phyloP scores from a whole-genome alignment of 2,797 vertebrate genomes.

The Philypnodon macrostomus region DNA sequence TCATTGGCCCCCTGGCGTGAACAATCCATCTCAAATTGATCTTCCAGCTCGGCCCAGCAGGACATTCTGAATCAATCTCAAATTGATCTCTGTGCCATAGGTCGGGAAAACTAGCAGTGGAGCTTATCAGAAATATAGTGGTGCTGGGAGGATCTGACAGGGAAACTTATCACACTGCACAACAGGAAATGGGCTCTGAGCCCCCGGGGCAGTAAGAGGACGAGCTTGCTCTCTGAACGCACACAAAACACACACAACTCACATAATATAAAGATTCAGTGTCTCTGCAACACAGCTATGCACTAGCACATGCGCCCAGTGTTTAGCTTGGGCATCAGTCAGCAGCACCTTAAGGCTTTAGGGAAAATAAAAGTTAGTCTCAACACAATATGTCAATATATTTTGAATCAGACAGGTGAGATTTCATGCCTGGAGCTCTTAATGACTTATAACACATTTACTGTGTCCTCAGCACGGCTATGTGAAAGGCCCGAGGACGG shows the following conservation, averaged over 20 bases:
- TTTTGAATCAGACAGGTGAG: conserved; percentile 63
- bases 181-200: conserved; percentile 80
- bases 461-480: conserved; percentile 65
- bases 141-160: conserved; percentile 84
- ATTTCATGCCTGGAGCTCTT: conserved; percentile 60
- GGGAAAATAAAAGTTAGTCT: conserved; percentile 47
- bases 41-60: conserved; percentile 78
- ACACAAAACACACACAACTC: conserved; percentile 39
- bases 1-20: conserved; percentile 77
- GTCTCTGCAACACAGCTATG: conserved; percentile 48
- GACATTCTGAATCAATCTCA: conserved; percentile 85
- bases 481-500: conserved; percentile 63
- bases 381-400: conserved; percentile 55
- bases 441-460: conserved; percentile 74
- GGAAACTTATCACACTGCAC: conserved; percentile 83
- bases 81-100: conserved; percentile 86
- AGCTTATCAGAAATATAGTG: conserved; percentile 87
- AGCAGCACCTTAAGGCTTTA: conserved; percentile 40
- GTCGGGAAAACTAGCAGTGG: conserved; percentile 82
- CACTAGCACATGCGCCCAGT: conserved; percentile 54
- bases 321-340: conserved; percentile 48
- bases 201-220: conserved; percentile 70
- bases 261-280: conserved; percentile 34
- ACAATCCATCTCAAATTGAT: conserved; percentile 86
- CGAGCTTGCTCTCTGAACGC: too few relatives aligned